Percentiles rank a stretch among this genome's conserved stretches.
phyloP scores from a whole-genome alignment of 2,113 vertebrate species.

The Columba livia region DNA sequence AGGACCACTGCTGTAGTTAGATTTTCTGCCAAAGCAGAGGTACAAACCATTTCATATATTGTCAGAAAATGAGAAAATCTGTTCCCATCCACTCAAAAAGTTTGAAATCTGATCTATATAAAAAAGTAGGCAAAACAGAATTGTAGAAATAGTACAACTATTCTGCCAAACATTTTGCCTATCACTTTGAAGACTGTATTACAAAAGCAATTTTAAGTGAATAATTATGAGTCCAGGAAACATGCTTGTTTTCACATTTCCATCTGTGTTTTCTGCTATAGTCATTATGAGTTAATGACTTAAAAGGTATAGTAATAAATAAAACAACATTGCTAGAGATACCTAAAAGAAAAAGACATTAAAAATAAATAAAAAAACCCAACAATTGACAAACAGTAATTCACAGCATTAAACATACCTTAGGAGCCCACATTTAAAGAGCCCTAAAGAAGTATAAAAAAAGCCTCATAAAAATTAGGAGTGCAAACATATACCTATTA shows the following conservation, averaged over 20 bases:
- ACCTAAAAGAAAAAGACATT: constrained; percentile 68
- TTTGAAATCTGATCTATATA: constrained; percentile 38
- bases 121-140: constrained; percentile 25
- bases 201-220: constrained; percentile 36
- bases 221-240: constrained; percentile 55
- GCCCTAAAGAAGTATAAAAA: constrained; percentile 60
- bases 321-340: constrained; percentile 71
- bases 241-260: constrained; percentile 59
- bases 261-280: constrained; percentile 59
- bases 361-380: constrained; percentile 35
- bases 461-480: constrained; percentile 71
- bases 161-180: constrained; percentile 19
- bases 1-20: constrained; percentile 1
- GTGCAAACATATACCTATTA: constrained; percentile 75
- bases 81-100: constrained; percentile 35
- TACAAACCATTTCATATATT: constrained; percentile 52
- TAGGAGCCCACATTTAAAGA: constrained; percentile 46
- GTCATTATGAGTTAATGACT: constrained; percentile 47
- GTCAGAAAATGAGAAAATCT: constrained; percentile 45
- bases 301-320: constrained; percentile 76
- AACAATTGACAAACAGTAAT: constrained; percentile 73
- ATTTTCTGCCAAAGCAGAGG: constrained; percentile 60
- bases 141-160: not conserved
- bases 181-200: constrained; percentile 22
- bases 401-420: constrained; percentile 83